phyloP scores from a whole-genome alignment of 1,140 invertebrate genomes.

The Brachystomella parvula region DNA sequence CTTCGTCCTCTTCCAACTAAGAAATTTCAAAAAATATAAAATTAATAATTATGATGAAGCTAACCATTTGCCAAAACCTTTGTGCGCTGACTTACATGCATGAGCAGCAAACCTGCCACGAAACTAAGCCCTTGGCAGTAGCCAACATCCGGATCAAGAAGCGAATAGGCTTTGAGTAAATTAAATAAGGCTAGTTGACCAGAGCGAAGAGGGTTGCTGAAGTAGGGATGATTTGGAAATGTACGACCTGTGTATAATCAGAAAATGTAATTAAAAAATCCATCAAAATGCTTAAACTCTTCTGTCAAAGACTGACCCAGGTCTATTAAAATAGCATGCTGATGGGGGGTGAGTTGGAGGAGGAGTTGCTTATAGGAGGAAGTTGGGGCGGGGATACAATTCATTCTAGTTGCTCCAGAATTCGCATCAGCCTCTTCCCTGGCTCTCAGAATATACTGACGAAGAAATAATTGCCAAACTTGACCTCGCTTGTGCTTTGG shows the following conservation, averaged over 20 bases:
- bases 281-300: neutral
- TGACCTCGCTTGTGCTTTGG: slow-evolving; percentile 76
- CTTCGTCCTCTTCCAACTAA: slow-evolving; percentile 81
- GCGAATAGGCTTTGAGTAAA: slow-evolving; percentile 87
- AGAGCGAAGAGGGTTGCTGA: slow-evolving; percentile 71
- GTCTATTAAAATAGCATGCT: slow-evolving; percentile 89
- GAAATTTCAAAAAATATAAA: neutral
- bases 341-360: slow-evolving; percentile 81
- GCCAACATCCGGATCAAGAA: slow-evolving; percentile 86
- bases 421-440: slow-evolving; percentile 1
- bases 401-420: slow-evolving; percentile 5
- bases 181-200: slow-evolving; percentile 91
- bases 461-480: slow-evolving; percentile 70
- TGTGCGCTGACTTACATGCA: slow-evolving; percentile 77
- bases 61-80: no score
- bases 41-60: neutral
- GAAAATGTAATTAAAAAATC: neutral
- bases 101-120: slow-evolving; percentile 80
- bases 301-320: slow-evolving; percentile 51
- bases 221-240: slow-evolving; percentile 89
- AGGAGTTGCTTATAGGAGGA: slow-evolving; percentile 71
- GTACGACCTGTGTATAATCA: slow-evolving; percentile 77
- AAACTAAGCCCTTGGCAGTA: slow-evolving; percentile 95
- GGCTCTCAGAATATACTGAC: slow-evolving; percentile 20
- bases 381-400: slow-evolving; percentile 42